These are phyloP conservation scores for Odontesthes bonariensis DNA, from an alignment of 2,113 vertebrate species.

Conservation along the genomic window DNA sequence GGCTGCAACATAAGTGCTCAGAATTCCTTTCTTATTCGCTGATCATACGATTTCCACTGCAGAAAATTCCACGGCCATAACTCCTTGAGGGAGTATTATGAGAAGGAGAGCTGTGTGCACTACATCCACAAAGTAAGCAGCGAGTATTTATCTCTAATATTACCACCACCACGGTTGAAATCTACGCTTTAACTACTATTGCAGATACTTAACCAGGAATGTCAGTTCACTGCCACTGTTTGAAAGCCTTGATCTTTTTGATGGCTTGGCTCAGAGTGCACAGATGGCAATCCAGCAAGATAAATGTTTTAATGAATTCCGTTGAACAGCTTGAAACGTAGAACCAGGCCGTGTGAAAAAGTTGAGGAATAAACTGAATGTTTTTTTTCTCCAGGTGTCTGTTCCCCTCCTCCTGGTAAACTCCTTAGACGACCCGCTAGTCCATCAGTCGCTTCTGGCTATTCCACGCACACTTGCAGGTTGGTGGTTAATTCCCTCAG, in stretches of 20 bases:
- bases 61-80: conserved; percentile 93
- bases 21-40: neutral
- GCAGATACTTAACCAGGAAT: neutral
- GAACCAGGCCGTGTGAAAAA: neutral
- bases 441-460: conserved; percentile 90
- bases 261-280: no score
- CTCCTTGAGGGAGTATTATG: conserved; percentile 92
- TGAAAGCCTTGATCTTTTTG: no score
- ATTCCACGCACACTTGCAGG: conserved; percentile 92
- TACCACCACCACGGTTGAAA: neutral
- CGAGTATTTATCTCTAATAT: neutral
- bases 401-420: conserved; percentile 93
- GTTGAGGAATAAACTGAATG: neutral
- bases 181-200: neutral
- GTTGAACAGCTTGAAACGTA: neutral
- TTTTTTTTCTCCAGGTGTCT: conserved; percentile 78
- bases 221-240: neutral
- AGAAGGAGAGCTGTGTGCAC: conserved; percentile 91
- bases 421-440: conserved; percentile 90
- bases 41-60: conserved; percentile 19
- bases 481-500: conserved; percentile 50
- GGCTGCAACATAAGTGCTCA: neutral
- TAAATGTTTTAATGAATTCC: no score
- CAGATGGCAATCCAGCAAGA: no score
- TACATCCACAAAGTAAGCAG: conserved; percentile 89